Conservation (phyloP, 2,888 invertebrate species). For the Odontomyia ornata region DNA sequence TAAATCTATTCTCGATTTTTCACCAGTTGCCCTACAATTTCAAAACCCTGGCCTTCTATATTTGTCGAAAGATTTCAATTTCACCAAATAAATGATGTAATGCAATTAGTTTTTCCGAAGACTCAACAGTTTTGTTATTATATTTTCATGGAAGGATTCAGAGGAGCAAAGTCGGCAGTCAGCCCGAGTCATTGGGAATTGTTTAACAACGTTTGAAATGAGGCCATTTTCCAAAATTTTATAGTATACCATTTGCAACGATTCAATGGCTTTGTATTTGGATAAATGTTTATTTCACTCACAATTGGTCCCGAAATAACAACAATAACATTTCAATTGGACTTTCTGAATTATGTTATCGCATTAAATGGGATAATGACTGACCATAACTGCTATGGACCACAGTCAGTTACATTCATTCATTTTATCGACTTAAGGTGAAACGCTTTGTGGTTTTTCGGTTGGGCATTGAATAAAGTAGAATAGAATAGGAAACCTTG, state of each 20-base stretch:
- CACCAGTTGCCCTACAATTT: too few species aligned
- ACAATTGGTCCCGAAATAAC: neutral
- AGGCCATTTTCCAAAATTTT: conserved; percentile 37
- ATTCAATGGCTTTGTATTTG: conserved; percentile 46
- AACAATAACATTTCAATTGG: conserved; percentile 42
- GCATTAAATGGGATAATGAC: conserved; percentile 50
- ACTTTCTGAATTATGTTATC: conserved; percentile 47
- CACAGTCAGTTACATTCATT: conserved; percentile 14
- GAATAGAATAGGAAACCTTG: too few species aligned
- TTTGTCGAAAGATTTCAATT: too few species aligned
- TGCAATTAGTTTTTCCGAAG: conserved; percentile 50
- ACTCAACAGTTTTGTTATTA: conserved; percentile 49
- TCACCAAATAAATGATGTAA: conserved; percentile 49
- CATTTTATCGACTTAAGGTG: conserved; percentile 30
- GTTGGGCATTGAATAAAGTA: too few species aligned
- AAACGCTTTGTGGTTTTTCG: neutral
- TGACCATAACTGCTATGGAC: conserved; percentile 47
- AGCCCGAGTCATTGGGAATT: conserved; percentile 4
- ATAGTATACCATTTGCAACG: conserved; percentile 33
- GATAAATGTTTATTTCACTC: conserved; percentile 46
- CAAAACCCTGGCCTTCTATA: too few species aligned
- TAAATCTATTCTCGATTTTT: too few species aligned
- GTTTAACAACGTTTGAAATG: conserved; percentile 26
- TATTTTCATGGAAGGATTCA: conserved; percentile 10
- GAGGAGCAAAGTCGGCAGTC: neutral